Base-by-base conservation (phyloP, 2,888 invertebrate species). In the Brachylomia viminalis region DNA sequence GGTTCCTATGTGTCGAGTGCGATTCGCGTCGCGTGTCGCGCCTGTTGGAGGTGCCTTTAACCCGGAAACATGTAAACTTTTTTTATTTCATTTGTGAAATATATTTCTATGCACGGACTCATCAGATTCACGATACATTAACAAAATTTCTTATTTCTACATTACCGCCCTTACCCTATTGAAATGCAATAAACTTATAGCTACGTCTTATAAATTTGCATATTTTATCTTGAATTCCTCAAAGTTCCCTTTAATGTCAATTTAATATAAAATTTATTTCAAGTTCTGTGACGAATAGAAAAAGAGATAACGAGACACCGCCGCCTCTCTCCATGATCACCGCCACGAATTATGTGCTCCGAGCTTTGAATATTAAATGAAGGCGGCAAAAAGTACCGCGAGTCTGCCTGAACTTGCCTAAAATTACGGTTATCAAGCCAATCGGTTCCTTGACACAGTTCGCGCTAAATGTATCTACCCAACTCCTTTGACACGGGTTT, bases 321-420 rank as follows among this genome's bases (percentile, higher is more conserved):
- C 87, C 90, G 91, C 92, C 91, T 92, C 91, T 92, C 89, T 89
- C 92, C 90, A 92, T 93, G 94, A 95, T 94, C 94, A 94, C 91
- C 92, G 91, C 91, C 89, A 89, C 92, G 93, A 95, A 95, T 95
- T 95, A 95, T 94, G 93, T 92, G 92, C 89, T 91, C 87, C 94
- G 93, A 92, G 94, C 81, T 89, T 86, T 92, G 95, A 95, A 95
- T 95, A 93, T 92, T 92, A 93, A 95, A 93, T 91, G 92, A 90
- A 91, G 90, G 90, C 89, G 90, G 87, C 88, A 91, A 92, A 92
- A 92, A 92, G 91, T 90, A 91, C 88, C 90, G 90, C 80, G 89
- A 90, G 88, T 90, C 88, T 88, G 85, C 89, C 90, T 91, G 91
- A 93, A 93, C 92, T 92, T 93, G 90, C 89, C 91, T 91, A 90